Conservation (phyloP, 2,888 invertebrate species). For the Archips crataeganus region DNA sequence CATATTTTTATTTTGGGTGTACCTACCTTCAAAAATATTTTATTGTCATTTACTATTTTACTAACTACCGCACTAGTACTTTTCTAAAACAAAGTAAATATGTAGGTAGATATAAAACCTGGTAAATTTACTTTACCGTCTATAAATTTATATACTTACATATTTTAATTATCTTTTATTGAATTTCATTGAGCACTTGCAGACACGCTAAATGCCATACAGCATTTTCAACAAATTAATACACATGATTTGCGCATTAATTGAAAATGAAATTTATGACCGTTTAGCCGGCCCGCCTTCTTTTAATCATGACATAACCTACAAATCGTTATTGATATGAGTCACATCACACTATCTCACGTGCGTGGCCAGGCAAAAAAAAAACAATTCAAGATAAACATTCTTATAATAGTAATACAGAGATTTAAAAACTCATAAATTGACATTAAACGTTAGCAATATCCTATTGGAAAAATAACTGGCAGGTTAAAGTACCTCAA, state of each 20-base stretch:
- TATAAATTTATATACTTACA: too few relatives aligned
- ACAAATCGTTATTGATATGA: slow-evolving; percentile 39
- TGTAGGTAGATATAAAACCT: too few relatives aligned
- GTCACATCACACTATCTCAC: slow-evolving; percentile 23
- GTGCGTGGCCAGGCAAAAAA: slow-evolving; percentile 10
- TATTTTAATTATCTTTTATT: background rate
- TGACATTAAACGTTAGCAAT: slow-evolving; percentile 3
- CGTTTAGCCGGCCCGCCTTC: slow-evolving; percentile 14
- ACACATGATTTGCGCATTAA: background rate
- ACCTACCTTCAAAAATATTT: too few relatives aligned
- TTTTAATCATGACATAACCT: slow-evolving; percentile 39
- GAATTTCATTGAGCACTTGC: background rate
- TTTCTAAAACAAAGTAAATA: too few relatives aligned
- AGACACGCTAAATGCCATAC: background rate
- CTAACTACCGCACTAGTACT: too few relatives aligned
- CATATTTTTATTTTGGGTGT: too few relatives aligned
- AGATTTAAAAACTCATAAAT: background rate
- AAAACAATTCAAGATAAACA: slow-evolving; percentile 27
- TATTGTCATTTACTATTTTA: too few relatives aligned
- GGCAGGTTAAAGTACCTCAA: slow-evolving; percentile 15
- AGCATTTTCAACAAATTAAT: background rate
- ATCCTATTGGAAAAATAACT: slow-evolving; percentile 16
- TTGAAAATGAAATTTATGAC: slow-evolving; percentile 6
- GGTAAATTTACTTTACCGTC: too few relatives aligned
- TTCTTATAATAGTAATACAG: background rate